Evolutionary conservation across 2,888 invertebrate species (phyloP).

Genomic region (Clivina fossor): DNA sequence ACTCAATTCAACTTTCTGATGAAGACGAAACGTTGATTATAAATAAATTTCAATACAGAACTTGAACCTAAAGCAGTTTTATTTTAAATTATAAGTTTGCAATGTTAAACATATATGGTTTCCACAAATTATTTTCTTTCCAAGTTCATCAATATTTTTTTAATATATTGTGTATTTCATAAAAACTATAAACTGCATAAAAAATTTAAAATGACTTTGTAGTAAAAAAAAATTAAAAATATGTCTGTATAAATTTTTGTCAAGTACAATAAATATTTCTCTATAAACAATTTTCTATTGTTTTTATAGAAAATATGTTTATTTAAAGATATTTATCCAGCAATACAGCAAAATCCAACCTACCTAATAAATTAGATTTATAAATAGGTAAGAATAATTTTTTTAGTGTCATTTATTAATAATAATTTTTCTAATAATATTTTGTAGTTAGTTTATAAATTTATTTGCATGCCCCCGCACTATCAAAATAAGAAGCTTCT

Average conservation of each 20-base stretch:
- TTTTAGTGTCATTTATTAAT: conserved; percentile 29
- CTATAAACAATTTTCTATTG: not conserved
- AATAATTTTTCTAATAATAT: conserved; percentile 15
- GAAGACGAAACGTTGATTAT: too few species aligned
- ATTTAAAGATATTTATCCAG: conserved; percentile 10
- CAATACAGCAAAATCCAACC: conserved; percentile 4
- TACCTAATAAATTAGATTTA: conserved; percentile 1
- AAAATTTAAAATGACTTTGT: not conserved
- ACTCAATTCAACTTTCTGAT: too few species aligned
- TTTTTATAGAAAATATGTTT: not conserved
- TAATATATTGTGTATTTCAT: too few species aligned
- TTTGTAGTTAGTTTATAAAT: conserved; percentile 7
- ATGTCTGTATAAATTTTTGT: not conserved
- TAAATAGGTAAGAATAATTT: conserved; percentile 2
- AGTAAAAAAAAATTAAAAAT: not conserved
- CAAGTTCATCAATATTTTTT: not conserved
- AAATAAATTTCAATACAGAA: too few species aligned
- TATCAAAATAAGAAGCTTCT: conserved; percentile 22
- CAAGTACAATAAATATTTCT: not conserved
- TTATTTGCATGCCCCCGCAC: conserved; percentile 23
- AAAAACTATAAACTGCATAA: not conserved
- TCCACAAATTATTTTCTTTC: not conserved
- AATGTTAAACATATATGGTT: too few species aligned
- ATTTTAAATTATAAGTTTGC: too few species aligned
- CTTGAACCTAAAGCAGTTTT: too few species aligned